Conservation (phyloP, 2,113 vertebrate genomes). For the Brienomyrus brachyistius region DNA sequence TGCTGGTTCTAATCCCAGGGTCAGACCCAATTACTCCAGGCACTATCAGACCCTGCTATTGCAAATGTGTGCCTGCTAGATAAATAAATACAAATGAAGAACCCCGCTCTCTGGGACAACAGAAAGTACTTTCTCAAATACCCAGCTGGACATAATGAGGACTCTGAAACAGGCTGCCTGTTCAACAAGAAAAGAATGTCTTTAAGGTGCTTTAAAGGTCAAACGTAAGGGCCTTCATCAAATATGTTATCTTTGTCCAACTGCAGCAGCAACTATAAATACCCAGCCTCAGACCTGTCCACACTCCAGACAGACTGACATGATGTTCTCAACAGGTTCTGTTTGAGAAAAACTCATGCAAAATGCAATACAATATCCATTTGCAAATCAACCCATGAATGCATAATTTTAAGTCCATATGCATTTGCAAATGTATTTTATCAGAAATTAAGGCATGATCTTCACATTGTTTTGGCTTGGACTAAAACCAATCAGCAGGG, state of each 20-base stretch:
- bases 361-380: constrained; percentile 6
- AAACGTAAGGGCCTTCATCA: neutral
- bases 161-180: neutral
- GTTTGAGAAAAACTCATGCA: neutral
- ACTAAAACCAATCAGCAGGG: neutral
- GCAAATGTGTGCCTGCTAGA: neutral
- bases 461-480: neutral
- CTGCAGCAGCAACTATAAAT: neutral
- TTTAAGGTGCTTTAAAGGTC: neutral
- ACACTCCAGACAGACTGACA: neutral
- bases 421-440: neutral
- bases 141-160: neutral
- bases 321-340: neutral
- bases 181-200: neutral
- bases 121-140: neutral
- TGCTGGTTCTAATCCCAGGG: neutral
- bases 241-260: neutral
- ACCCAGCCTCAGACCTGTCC: neutral
- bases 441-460: neutral
- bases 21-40: neutral
- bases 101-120: neutral
- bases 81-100: neutral
- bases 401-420: constrained; percentile 3
- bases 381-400: neutral
- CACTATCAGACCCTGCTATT: neutral